Evolutionary conservation across 2,113 vertebrate genomes (phyloP), one percentile per base, ranked within the genome.

Genomic region (Phasianus colchicus): DNA sequence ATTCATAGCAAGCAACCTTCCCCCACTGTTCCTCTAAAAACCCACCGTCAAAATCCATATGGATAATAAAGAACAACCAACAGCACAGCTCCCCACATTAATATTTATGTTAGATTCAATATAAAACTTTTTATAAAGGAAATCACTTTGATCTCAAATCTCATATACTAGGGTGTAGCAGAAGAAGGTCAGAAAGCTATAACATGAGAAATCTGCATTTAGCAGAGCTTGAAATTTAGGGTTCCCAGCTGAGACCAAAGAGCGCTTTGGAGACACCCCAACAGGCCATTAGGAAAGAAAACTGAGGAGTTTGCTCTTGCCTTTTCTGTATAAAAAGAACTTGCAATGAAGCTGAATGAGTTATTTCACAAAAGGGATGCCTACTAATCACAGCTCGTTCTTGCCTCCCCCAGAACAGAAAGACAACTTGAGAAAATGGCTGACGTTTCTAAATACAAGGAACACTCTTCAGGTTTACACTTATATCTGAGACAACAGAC

Each of bases 21-120:
- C 38, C 64, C 42, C 69, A 60, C 52, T 21, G 52, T 29, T 92
- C 13, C 57, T 52, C 69, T 36, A 6, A 12, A 91, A 94, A 85
- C 10, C 19, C 3, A 3, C 75, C 38, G 7, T 70, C 72, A 91
- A 76, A 91, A 95, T 77, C 76, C 65, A 86, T 54, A 54, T 0
- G 1, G 55, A 13, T 58, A 81, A 88, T 1, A 5, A 87, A 82
- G 60, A 92, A 57, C 18, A 36, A 65, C 16, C 61, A 77, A 4
- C 1, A 32, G n/a, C 89, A 86, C 21, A 78, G 57, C 40, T 88
- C 38, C 74, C 87, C 29, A 24, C 24, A 47, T 73, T 48, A 78
- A 75, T 86, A 86, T 81, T 74, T 64, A 83, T 69, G 86, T 52
- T 84, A 72, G 25, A 81, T 65, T 81, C 83, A 86, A 75, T 45